Evolutionary conservation across 1,140 invertebrate species (phyloP), one percentile per base, ranked within the genome.

Genomic region (Ostrea edulis): DNA sequence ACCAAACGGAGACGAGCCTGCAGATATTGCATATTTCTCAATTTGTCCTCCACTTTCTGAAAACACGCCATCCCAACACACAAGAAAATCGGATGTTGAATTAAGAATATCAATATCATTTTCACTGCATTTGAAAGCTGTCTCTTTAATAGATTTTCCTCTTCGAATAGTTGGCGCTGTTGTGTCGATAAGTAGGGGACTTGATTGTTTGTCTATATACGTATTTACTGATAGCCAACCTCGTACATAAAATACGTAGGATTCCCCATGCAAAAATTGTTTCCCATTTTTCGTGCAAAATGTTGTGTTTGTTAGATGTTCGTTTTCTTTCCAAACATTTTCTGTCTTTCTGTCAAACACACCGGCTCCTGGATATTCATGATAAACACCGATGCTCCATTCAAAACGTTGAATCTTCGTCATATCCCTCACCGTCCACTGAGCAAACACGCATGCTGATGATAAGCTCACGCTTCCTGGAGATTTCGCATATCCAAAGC

Each of bases 111-210:
- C 71, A 12, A 81, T 22, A 81, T 81, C 71, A 29, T 29, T 25
- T 51, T 35, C 22, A 29, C 2, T 62, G 14, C 71, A 81, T 29
- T 14, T 17, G 17, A 35, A 11, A 22, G 29, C 9, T 5, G 25
- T 81, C 25, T 81, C 71, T 81, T 14, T 29, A 81, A 81, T 51
- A 7, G 71, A 81, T 35, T 29, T 51, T 35, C 71, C 71, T 51
- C 17, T 8, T 29, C 71, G 71, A 35, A 81, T 81, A 17, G 3
- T 25, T 81, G 71, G 71, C 14, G 71, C 20, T 25, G 71, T 81
- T 81, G 14, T 29, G 22, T 81, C 71, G 5, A 81, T 22, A 29
- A 81, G 71, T 22, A 81, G 25, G 20, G 71, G 71, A 29, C 14
- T 11, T 29, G 71, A 81, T 29, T 29, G 25, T 12, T 35, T 35